Percentiles rank a stretch among this genome's conserved stretches.
These are phyloP conservation scores for Amia ocellicauda DNA, from an alignment of 2,113 vertebrate genomes.

Conservation along the genomic window DNA sequence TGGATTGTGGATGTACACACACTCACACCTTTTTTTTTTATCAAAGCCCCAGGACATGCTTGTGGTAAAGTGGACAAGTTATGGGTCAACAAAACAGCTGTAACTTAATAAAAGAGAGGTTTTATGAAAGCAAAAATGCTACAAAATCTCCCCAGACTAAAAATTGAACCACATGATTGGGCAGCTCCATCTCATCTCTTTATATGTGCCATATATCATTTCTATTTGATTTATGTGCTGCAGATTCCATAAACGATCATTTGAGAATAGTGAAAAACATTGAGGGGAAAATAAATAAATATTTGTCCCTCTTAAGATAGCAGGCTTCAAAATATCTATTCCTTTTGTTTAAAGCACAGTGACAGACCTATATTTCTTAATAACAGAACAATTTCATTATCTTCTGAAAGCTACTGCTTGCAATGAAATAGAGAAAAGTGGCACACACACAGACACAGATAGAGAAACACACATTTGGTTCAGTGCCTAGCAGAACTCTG, in stretches of 20 bases:
- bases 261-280: not conserved
- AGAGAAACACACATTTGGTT: not conserved
- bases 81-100: no score
- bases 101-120: not conserved
- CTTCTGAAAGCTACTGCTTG: not conserved
- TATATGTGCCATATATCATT: not conserved
- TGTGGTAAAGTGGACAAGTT: no score
- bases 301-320: not conserved
- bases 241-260: not conserved
- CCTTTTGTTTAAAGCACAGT: not conserved
- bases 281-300: not conserved
- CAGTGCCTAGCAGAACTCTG: not conserved
- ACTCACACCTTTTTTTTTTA: no score
- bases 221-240: not conserved
- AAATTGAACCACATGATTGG: not conserved
- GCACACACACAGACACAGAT: not conserved
- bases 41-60: no score
- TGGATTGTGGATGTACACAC: no score
- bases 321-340: not conserved
- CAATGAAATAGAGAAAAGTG: not conserved
- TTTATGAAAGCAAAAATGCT: not conserved
- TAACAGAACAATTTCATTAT: not conserved
- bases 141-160: not conserved
- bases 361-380: conserved; percentile 1
- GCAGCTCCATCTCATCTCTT: not conserved